These are phyloP conservation scores for Tympanoctomys barrerae DNA, from an alignment of 2,797 vertebrate genomes.

Conservation along the genomic window DNA sequence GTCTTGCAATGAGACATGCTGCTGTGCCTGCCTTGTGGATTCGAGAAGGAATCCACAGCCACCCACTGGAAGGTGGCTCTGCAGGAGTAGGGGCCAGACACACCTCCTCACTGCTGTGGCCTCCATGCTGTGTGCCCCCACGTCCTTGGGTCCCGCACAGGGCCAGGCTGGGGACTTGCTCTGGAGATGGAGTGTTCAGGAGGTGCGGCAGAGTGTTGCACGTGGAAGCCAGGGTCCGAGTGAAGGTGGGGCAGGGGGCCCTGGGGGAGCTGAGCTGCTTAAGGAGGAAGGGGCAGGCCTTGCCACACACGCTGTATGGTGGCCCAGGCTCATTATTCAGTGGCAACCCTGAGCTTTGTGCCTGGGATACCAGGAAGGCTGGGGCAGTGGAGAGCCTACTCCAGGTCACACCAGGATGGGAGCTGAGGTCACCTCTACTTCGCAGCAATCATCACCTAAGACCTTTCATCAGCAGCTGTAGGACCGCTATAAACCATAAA, in stretches of 20 bases:
- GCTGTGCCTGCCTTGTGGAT: not conserved
- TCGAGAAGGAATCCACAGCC: too few species aligned
- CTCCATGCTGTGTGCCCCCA: accelerated
- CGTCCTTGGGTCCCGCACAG: not conserved
- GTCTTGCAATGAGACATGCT: not conserved
- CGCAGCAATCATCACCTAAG: not conserved
- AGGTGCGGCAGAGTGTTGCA: not conserved
- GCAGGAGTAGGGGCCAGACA: not conserved
- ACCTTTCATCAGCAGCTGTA: not conserved
- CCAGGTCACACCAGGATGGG: not conserved
- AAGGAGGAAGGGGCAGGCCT: not conserved
- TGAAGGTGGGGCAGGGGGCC: not conserved
- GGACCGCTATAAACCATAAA: too few species aligned
- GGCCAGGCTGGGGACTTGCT: not conserved
- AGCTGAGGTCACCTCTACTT: not conserved
- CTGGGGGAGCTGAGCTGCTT: not conserved
- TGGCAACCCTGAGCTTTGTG: not conserved
- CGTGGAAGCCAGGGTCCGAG: not conserved
- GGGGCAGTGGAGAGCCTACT: not conserved
- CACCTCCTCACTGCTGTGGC: not conserved
- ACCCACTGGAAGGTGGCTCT: not conserved
- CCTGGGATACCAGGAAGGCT: not conserved
- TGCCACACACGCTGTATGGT: accelerated
- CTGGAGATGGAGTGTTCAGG: not conserved
- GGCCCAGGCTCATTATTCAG: not conserved